A percentile compares a stretch with the other conserved stretches of the same genome.
Evolutionary conservation across 1,140 invertebrate genomes (phyloP).

Genomic region (Chironomus striatipennis): DNA sequence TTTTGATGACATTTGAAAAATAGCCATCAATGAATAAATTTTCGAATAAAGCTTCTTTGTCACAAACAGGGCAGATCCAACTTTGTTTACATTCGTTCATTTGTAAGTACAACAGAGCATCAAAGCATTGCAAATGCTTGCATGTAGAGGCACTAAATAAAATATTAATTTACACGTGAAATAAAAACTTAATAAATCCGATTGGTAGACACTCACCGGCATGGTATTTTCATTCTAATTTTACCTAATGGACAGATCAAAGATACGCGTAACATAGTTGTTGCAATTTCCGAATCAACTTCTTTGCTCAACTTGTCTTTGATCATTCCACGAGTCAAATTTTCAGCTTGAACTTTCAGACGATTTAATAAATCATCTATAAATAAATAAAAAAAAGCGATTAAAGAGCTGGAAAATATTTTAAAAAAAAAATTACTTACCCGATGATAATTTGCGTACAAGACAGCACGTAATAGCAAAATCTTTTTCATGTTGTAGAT

Average conservation of each 20-base stretch:
- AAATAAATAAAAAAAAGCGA: not conserved
- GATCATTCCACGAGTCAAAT: conserved; percentile 45
- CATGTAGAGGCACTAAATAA: conserved; percentile 61
- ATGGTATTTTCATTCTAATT: conserved; percentile 88
- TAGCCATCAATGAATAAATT: conserved; percentile 80
- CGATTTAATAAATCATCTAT: not conserved
- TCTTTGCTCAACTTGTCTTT: conserved; percentile 91
- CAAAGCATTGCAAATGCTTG: conserved; percentile 95
- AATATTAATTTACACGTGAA: not conserved
- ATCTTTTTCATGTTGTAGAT: conserved; percentile 71
- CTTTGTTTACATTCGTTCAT: conserved; percentile 99
- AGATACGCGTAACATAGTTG: conserved; percentile 84
- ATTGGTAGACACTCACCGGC: conserved; percentile 48
- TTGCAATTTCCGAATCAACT: conserved; percentile 90
- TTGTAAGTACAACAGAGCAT: conserved; percentile 87
- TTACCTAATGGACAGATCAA: conserved; percentile 89
- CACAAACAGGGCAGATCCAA: conserved; percentile 97
- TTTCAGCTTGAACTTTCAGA: not conserved
- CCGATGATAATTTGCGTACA: conserved; percentile 75
- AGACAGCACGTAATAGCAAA: conserved; percentile 82
- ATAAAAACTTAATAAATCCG: not conserved
- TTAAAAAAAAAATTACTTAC: not conserved
- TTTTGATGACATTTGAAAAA: conserved; percentile 49
- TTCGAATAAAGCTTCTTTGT: conserved; percentile 81
- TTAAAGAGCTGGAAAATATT: not conserved